phyloP scores from a whole-genome alignment of 2,888 invertebrate genomes.

The Sialis lutaria region DNA sequence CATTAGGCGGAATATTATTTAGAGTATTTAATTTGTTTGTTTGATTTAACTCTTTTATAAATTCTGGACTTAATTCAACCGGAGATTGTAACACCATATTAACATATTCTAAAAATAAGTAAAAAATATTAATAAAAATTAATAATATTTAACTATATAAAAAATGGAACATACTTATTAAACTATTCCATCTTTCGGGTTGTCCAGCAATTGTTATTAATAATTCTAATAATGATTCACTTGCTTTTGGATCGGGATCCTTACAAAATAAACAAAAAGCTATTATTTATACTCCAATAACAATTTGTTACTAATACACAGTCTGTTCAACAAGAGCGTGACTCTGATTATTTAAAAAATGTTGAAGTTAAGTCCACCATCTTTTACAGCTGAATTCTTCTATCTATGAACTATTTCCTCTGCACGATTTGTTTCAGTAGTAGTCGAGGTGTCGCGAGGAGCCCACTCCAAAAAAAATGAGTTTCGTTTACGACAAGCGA shows the following conservation, averaged over 20 bases:
- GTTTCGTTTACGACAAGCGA: too few relatives aligned
- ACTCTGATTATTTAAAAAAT: too few relatives aligned
- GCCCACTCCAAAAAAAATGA: too few relatives aligned
- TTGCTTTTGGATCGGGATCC: conserved; percentile 4
- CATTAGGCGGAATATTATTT: too few relatives aligned
- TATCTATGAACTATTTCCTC: too few relatives aligned
- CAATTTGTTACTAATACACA: not conserved
- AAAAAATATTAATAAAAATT: not conserved
- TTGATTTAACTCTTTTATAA: not conserved
- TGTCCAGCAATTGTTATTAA: conserved; percentile 5
- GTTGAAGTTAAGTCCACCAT: too few relatives aligned
- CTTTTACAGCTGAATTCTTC: too few relatives aligned
- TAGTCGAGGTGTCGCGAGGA: too few relatives aligned
- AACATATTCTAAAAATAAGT: conserved; percentile 2
- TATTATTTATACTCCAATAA: not conserved
- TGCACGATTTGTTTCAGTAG: too few relatives aligned
- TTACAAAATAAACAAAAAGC: not conserved
- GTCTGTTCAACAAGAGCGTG: too few relatives aligned
- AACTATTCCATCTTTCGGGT: conserved; percentile 4
- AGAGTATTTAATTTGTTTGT: too few relatives aligned
- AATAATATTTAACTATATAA: not conserved
- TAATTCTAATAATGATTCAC: conserved; percentile 5
- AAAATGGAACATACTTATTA: conserved; percentile 1
- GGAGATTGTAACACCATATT: conserved; percentile 3
- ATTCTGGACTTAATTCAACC: conserved; percentile 1